Evolutionary conservation across 2,888 invertebrate genomes (phyloP).

Genomic region (Aphidius colemani): DNA sequence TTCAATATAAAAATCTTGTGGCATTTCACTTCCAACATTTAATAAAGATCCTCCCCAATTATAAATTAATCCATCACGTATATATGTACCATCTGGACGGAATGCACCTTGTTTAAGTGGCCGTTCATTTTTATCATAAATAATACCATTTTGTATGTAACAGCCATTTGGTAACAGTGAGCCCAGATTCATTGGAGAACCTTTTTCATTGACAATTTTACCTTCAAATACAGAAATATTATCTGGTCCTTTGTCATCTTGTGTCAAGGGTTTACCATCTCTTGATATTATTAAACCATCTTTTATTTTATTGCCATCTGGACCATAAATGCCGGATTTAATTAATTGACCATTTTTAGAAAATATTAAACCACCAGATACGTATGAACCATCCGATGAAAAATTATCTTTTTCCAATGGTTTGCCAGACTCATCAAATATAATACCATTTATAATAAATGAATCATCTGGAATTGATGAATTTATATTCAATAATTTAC

Average conservation of each 20-base stretch:
- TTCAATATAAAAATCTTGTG: constrained; percentile 47
- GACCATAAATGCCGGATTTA: constrained; percentile 50
- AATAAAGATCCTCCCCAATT: constrained; percentile 54
- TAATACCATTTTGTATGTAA: constrained; percentile 51
- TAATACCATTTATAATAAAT: constrained; percentile 51
- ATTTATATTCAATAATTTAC: constrained; percentile 46
- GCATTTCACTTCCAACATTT: constrained; percentile 50
- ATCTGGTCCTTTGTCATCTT: constrained; percentile 52
- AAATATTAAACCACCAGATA: constrained; percentile 48
- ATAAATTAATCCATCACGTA: constrained; percentile 52
- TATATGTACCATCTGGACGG: constrained; percentile 51
- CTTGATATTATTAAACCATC: constrained; percentile 51
- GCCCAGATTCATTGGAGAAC: constrained; percentile 47
- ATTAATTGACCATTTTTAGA: constrained; percentile 50
- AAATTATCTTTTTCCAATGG: constrained; percentile 49
- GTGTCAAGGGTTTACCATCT: constrained; percentile 51
- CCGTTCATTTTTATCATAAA: constrained; percentile 47
- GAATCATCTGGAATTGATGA: constrained; percentile 50
- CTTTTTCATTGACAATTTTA: constrained; percentile 49
- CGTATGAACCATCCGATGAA: constrained; percentile 54
- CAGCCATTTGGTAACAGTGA: constrained; percentile 53
- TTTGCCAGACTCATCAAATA: constrained; percentile 47
- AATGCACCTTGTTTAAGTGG: constrained; percentile 53
- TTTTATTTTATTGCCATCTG: constrained; percentile 52
- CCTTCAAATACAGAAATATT: constrained; percentile 50